Evolutionary conservation across 2,888 invertebrate genomes (phyloP).

Genomic region (Dromius quadrimaculatus): DNA sequence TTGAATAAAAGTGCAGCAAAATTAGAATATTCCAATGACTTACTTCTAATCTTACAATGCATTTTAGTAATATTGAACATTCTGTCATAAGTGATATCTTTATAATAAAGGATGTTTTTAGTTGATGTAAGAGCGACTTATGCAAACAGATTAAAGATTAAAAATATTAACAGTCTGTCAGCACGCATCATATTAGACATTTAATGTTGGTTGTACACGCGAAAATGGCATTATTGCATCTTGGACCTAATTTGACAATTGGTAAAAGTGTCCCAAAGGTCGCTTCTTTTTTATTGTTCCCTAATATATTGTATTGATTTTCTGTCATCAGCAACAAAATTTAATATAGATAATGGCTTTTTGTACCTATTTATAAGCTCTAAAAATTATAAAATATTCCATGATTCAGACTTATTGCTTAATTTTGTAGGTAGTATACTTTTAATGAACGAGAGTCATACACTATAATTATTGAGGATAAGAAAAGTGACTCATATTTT

Average conservation of each 20-base stretch:
- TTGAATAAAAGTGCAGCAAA: neutral
- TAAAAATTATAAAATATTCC: too few relatives aligned
- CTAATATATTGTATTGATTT: slow-evolving; percentile 14
- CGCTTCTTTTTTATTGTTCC: neutral
- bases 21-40: neutral
- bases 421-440: too few relatives aligned
- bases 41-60: neutral
- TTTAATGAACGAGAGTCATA: too few relatives aligned
- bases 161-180: slow-evolving; percentile 11
- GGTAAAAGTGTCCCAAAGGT: neutral
- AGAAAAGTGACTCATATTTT: too few relatives aligned
- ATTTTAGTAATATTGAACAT: neutral
- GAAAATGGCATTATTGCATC: slow-evolving; percentile 18
- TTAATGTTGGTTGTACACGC: slow-evolving; percentile 12
- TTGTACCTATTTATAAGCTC: too few relatives aligned
- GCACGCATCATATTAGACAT: neutral
- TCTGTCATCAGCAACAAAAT: slow-evolving; percentile 11
- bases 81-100: neutral
- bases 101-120: slow-evolving; percentile 4
- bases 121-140: slow-evolving; percentile 7
- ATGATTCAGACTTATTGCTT: too few relatives aligned
- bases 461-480: too few relatives aligned
- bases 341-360: slow-evolving; percentile 17
- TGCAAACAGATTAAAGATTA: slow-evolving; percentile 29
- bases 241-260: neutral